These are phyloP conservation scores for Noctua janthe DNA, from an alignment of 2,888 invertebrate genomes.

Conservation along the genomic window DNA sequence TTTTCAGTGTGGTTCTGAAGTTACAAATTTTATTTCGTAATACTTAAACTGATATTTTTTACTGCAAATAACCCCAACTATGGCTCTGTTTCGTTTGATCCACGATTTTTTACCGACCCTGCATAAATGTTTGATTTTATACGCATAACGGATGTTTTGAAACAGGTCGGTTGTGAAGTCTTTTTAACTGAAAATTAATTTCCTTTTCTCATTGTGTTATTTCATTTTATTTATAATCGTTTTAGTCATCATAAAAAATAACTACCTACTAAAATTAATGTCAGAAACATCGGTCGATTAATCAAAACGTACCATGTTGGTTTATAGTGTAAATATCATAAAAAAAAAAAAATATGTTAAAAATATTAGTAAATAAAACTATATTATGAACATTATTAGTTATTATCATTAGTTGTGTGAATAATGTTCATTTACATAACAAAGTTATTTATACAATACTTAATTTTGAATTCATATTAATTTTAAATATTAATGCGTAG, in stretches of 20 bases:
- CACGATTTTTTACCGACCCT: no score
- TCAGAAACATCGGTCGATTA: constrained; percentile 13
- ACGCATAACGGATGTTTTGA: background rate
- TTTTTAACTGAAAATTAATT: background rate
- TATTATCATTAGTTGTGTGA: no score
- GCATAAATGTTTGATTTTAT: background rate
- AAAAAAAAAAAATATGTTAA: constrained; percentile 7
- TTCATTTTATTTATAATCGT: background rate
- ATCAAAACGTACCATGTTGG: constrained; percentile 16
- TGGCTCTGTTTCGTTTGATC: no score
- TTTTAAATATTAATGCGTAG: background rate
- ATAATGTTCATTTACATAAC: background rate
- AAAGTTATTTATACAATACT: background rate
- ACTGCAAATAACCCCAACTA: no score
- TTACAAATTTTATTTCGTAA: no score
- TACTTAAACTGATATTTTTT: no score
- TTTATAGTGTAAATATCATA: constrained; percentile 15
- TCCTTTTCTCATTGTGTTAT: background rate
- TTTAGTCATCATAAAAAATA: constrained; percentile 6
- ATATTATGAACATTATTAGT: no score
- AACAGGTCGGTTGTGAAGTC: background rate
- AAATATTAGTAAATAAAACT: background rate
- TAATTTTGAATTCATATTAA: background rate
- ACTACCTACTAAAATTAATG: constrained; percentile 4
- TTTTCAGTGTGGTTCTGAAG: no score